phyloP scores from a whole-genome alignment of 2,888 invertebrate genomes.

The Oligia strigilis region DNA sequence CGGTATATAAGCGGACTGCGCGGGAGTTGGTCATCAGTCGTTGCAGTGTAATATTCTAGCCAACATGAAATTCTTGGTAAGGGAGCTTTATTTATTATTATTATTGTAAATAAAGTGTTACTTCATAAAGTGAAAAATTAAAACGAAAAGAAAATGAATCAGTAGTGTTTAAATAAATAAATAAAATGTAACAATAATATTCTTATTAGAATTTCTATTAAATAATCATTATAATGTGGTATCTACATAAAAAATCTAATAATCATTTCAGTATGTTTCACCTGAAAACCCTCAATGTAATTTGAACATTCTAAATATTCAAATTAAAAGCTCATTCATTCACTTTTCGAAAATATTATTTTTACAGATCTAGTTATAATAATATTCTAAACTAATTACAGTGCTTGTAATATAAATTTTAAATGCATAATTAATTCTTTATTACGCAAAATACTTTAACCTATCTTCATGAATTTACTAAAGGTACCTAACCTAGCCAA shows the following conservation, averaged over 20 bases:
- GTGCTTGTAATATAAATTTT: not conserved
- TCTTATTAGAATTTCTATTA: not conserved
- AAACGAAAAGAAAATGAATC: not conserved
- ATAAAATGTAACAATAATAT: not conserved
- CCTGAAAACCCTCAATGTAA: not conserved
- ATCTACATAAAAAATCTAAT: not conserved
- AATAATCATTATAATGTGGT: not conserved
- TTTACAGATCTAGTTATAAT: not conserved
- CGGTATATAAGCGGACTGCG: slow-evolving; percentile 77
- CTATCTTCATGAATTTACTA: not conserved
- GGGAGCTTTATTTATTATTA: slow-evolving; percentile 63
- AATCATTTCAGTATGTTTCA: not conserved
- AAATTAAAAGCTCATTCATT: not conserved
- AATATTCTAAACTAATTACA: not conserved
- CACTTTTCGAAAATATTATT: not conserved
- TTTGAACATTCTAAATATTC: slow-evolving; percentile 12
- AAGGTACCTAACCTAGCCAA: not conserved
- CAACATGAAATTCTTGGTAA: slow-evolving; percentile 87
- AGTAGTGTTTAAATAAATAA: not conserved
- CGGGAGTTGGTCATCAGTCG: slow-evolving; percentile 77
- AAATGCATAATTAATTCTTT: not conserved
- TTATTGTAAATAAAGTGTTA: slow-evolving; percentile 30
- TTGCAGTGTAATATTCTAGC: slow-evolving; percentile 70
- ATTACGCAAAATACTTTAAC: not conserved
- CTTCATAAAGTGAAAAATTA: slow-evolving; percentile 3